phyloP scores from a whole-genome alignment of 1,140 invertebrate genomes.

The Lordiphosa collinella region DNA sequence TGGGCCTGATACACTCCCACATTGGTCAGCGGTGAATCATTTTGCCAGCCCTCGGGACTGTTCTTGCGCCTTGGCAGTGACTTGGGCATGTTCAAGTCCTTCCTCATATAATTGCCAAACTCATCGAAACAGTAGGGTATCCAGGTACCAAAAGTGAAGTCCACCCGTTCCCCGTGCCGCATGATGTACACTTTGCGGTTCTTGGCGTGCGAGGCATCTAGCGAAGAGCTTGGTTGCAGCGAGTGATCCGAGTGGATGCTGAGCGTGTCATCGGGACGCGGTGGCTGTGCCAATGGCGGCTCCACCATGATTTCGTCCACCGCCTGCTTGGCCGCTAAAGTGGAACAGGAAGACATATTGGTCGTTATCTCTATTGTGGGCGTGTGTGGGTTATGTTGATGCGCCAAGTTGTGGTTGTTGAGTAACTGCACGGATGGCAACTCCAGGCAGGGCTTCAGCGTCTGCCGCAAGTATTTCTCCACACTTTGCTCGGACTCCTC shows the following conservation, averaged over 20 bases:
- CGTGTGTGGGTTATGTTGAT: slow-evolving; percentile 65
- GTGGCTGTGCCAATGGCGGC: slow-evolving; percentile 42
- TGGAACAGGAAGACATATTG: slow-evolving; percentile 63
- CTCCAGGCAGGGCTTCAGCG: slow-evolving; percentile 67
- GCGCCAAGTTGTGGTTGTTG: slow-evolving; percentile 40
- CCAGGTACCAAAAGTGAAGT: slow-evolving; percentile 95
- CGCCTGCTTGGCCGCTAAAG: slow-evolving; percentile 38
- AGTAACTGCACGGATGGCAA: slow-evolving; percentile 56
- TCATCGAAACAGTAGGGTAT: slow-evolving; percentile 92
- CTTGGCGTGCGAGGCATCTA: slow-evolving; percentile 31
- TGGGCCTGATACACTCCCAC: slow-evolving; percentile 87
- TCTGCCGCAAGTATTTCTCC: slow-evolving; percentile 71
- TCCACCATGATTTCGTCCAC: slow-evolving; percentile 71
- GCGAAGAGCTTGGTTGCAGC: slow-evolving; percentile 18
- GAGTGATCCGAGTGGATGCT: slow-evolving; percentile 65
- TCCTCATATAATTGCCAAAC: slow-evolving; percentile 87
- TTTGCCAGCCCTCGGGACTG: slow-evolving; percentile 85
- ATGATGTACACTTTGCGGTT: slow-evolving; percentile 85
- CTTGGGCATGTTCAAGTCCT: slow-evolving; percentile 94
- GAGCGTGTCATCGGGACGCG: slow-evolving; percentile 63
- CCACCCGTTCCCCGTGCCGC: slow-evolving; percentile 88
- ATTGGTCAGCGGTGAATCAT: slow-evolving; percentile 93
- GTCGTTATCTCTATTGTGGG: slow-evolving; percentile 67
- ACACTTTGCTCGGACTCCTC: slow-evolving; percentile 76
- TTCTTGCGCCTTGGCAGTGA: slow-evolving; percentile 83